Evolutionary conservation across 2,888 invertebrate genomes (phyloP), one percentile per base, ranked within the genome.

Genomic region (Pammene fasciana): DNA sequence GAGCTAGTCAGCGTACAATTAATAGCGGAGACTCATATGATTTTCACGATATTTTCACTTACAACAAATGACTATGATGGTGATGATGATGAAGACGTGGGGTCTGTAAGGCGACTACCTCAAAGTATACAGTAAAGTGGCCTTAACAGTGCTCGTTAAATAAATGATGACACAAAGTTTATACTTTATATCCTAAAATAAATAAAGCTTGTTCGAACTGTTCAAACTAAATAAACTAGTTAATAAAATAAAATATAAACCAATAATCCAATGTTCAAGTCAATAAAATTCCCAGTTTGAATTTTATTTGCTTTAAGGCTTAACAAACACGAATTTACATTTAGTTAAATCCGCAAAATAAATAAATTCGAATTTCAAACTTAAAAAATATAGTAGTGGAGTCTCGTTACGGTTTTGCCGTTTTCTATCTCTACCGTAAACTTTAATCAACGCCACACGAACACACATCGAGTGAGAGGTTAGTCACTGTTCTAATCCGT

Each of bases 381-480:
- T 11, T 8, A 36, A 61, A 8, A 36, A 50, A 38, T 41, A 52
- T 52, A 18, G 62, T 62, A 62, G 62, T 41, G 62, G 62, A 41
- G n/a, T n/a, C 41, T 62, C 50, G 62, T 62, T 62, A 62, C 18
- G 18, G 41, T 41, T 18, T 16, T 8, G 18, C 18, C n/a, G 50
- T 62, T 62, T 62, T 62, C 50, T 61, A 62, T 62, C 41, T 41
- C 16, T 14, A 52, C 13, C 62, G 50, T 52, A 52, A 41, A 52
- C 62, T 62, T 18, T 50, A 62, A 62, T 62, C 62, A 62, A 62
- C 41, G 38, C 48, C 16, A 10, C 62, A n/a, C 18, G 18, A 50
- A 41, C n/a, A n/a, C 34, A n/a, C 13, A 8, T 52, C n/a, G 18
- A 41, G 50, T 38, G 9, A 18, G 54, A 7, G 54, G 38, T 18